A percentile compares a stretch with the other conserved stretches of the same genome.
Conservation (phyloP, 2,113 vertebrate genomes). For the Nicator chloris region DNA sequence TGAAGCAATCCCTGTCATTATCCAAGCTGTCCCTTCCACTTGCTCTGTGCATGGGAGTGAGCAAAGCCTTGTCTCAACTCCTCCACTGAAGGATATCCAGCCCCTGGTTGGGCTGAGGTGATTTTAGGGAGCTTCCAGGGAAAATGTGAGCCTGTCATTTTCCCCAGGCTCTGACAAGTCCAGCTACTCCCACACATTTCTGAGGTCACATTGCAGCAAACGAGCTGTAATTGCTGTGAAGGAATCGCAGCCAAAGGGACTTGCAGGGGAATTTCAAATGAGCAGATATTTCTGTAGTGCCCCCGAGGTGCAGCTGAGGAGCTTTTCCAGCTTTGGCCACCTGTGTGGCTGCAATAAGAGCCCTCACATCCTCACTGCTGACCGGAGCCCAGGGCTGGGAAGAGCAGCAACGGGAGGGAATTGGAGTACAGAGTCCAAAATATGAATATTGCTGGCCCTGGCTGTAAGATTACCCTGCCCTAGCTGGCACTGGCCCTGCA, state of each 20-base stretch:
- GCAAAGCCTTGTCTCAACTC: background rate
- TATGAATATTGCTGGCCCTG: background rate
- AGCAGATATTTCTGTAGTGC: background rate
- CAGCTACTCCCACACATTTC: background rate
- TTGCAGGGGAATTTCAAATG: background rate
- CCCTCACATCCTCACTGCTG: background rate
- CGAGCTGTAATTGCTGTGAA: background rate
- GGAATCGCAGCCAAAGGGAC: background rate
- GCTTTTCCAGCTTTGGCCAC: background rate
- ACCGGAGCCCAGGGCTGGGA: rapidly evolving
- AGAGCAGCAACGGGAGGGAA: background rate
- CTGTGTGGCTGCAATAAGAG: background rate
- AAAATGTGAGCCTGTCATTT: background rate
- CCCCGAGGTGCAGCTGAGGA: background rate
- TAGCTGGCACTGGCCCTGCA: background rate
- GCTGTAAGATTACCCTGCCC: background rate
- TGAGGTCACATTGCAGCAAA: background rate
- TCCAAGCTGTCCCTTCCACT: background rate
- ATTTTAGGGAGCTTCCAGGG: background rate
- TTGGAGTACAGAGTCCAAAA: background rate
- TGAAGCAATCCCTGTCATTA: background rate
- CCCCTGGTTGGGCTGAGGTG: background rate
- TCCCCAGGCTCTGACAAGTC: background rate
- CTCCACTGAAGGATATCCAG: background rate
- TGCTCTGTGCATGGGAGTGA: background rate